phyloP scores from a whole-genome alignment of 2,888 invertebrate genomes.

The Crocallis elinguaria region DNA sequence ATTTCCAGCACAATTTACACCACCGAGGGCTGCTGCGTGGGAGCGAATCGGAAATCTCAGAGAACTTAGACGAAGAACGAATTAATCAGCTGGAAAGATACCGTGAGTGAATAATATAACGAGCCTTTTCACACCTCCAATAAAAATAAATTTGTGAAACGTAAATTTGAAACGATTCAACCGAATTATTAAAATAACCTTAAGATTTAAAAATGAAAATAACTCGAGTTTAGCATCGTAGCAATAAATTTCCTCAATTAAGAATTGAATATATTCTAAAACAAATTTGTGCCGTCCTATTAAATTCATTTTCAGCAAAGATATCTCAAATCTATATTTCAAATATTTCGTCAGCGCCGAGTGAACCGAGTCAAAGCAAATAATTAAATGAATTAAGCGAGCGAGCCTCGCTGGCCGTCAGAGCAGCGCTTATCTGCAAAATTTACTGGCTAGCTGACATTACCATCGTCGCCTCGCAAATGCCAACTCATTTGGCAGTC shows the following conservation, averaged over 20 bases:
- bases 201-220: neutral
- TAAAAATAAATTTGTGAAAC: neutral
- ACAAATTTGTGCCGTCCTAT: neutral
- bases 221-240: neutral
- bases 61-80: slow-evolving; percentile 66
- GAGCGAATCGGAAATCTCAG: slow-evolving; percentile 67
- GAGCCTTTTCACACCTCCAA: slow-evolving; percentile 48
- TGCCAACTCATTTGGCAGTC: slow-evolving; percentile 76
- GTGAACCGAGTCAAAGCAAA: slow-evolving; percentile 68
- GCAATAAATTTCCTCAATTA: neutral
- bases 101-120: slow-evolving; percentile 57
- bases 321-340: slow-evolving; percentile 32
- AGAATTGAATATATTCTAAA: neutral
- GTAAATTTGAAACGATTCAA: too few relatives aligned
- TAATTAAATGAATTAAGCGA: slow-evolving; percentile 76
- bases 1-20: slow-evolving; percentile 82
- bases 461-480: slow-evolving; percentile 74
- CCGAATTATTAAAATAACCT: too few relatives aligned
- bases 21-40: slow-evolving; percentile 54
- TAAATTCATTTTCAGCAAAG: slow-evolving; percentile 3
- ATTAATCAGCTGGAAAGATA: slow-evolving; percentile 66
- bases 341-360: slow-evolving; percentile 59
- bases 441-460: slow-evolving; percentile 81
- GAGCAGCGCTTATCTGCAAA: slow-evolving; percentile 75
- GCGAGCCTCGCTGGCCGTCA: slow-evolving; percentile 67